A percentile compares a stretch with the other conserved stretches of the same genome.
Conservation (phyloP, 2,113 vertebrate genomes). For the Eubucco bourcierii region DNA sequence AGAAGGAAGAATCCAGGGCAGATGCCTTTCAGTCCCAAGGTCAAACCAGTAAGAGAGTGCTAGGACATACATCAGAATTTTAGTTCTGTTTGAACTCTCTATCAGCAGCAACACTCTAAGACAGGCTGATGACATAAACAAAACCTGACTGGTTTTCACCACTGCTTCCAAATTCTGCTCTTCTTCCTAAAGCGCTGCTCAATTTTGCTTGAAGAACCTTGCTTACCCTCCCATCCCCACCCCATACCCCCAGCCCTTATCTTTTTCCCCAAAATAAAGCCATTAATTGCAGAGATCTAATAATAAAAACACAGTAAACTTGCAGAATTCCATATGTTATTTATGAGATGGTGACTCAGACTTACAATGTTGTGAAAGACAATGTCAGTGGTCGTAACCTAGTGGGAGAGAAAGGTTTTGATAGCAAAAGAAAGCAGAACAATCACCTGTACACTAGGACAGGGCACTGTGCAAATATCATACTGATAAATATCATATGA, state of each 20-base stretch:
- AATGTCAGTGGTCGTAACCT: neutral
- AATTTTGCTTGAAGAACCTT: neutral
- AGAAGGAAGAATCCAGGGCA: neutral
- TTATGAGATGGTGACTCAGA: constrained; percentile 14
- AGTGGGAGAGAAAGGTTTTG: neutral
- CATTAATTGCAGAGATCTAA: neutral
- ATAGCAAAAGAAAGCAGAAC: neutral
- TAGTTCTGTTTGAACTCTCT: neutral
- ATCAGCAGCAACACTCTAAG: neutral
- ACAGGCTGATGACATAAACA: neutral
- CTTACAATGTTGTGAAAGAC: neutral
- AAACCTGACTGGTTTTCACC: neutral
- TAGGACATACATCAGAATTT: neutral
- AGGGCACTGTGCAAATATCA: neutral
- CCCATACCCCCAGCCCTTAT: no score
- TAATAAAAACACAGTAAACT: constrained; percentile 16
- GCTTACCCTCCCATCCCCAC: neutral
- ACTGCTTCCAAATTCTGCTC: neutral
- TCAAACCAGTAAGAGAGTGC: neutral
- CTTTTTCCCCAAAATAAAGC: neutral
- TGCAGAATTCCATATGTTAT: neutral
- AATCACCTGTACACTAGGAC: neutral
- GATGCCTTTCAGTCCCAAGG: neutral
- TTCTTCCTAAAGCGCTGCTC: neutral
- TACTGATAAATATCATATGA: no score